Evolutionary conservation across 2,113 vertebrate genomes (phyloP).

Genomic region (Stercorarius parasiticus): DNA sequence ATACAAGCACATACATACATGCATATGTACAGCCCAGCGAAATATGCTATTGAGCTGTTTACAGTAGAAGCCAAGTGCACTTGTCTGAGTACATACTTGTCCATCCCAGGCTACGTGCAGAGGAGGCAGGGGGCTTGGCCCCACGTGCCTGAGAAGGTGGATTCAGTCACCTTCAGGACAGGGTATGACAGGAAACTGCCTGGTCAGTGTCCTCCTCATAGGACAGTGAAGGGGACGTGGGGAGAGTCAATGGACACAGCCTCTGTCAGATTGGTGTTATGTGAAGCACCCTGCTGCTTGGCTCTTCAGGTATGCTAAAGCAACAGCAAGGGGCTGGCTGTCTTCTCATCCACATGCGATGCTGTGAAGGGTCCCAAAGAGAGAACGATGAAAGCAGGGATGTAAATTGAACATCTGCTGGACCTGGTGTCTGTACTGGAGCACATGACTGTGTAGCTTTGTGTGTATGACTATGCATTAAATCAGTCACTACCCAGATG

Average conservation of each 20-base stretch:
- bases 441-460: background rate
- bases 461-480: background rate
- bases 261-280: rapidly evolving
- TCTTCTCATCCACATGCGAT: background rate
- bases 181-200: background rate
- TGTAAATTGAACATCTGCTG: background rate
- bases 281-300: background rate
- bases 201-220: background rate
- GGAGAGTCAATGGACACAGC: background rate
- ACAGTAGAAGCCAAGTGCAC: background rate
- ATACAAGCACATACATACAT: background rate
- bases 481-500: background rate
- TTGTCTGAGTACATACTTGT: too few species aligned
- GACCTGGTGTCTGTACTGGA: background rate
- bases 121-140: background rate
- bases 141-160: background rate
- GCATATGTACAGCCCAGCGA: background rate
- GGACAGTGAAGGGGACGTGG: too few species aligned
- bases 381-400: background rate
- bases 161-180: background rate
- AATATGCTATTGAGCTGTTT: background rate
- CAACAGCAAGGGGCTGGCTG: background rate
- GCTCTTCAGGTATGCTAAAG: background rate
- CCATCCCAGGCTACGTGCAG: background rate
- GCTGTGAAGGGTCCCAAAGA: background rate